Base-by-base conservation (phyloP, 2,888 invertebrate species). In the Mythimna loreyi region DNA sequence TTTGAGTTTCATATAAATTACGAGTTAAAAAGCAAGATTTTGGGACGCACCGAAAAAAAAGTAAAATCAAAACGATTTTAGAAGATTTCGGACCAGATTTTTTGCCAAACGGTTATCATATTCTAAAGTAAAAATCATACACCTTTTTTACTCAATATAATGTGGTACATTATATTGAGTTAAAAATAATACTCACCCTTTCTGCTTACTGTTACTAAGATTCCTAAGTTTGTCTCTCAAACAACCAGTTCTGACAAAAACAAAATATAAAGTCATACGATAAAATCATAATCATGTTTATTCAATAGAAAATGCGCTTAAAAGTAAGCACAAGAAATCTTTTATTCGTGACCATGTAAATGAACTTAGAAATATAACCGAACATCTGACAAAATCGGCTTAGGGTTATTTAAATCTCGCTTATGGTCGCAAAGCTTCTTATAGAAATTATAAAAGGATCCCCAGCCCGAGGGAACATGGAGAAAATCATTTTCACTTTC, bases 401-500 rank as follows among this genome's bases (percentile, higher is more conserved):
- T 79, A 69, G 9, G 47, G 67, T 59, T 80, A 80, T 73, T 77
- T 77, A 69, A 79, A 67, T 67, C 64, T 73, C 61, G 40, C 58
- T 59, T 69, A 58, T 60, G 80, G 65, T 5, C 61, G 63, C 47
- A 67, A 80, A 79, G 77, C 79, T 73, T 57, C 79, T 79, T 80
- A 79, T 21, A 23, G 36, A 58, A 57, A 63, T 79, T 67, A 60
- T 66, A 60, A 78, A 68, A 63, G 79, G 62, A 33, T 23, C 62
- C 43, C 53, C 19, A 13, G 50, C 58, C 33, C 30, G 49, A 45
- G 33, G 62, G 67, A 49, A 53, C 11, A 47, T 25, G 25, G 40
- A 40, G 50, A 45, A 67, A 47, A 59, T 62, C 6, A 69, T 57
- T 61, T 62, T 49, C 43, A 62, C n/a, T 62, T 53, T 40, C 47